Percentiles rank a stretch among this genome's conserved stretches.
phyloP scores from a whole-genome alignment of 2,888 invertebrate genomes.

The Augochlorella aurata region DNA sequence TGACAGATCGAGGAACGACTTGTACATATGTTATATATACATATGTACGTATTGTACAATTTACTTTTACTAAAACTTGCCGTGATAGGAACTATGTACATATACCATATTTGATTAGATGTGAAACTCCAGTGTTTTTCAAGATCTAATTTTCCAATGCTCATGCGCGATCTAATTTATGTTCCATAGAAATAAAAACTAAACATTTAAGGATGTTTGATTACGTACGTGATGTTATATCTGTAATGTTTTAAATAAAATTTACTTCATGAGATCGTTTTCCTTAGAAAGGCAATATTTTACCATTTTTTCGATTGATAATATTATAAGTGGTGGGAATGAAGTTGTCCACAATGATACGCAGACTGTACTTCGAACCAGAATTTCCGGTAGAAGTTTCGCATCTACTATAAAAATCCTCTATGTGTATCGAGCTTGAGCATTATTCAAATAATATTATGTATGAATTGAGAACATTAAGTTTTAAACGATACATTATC shows the following conservation, averaged over 20 bases:
- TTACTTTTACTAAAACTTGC: slow-evolving; percentile 20
- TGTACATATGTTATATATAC: background rate
- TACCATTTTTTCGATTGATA: background rate
- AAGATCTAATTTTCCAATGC: background rate
- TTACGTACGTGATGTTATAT: background rate
- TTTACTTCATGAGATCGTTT: background rate
- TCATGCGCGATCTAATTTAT: background rate
- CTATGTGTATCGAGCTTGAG: background rate
- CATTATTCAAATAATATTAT: no score
- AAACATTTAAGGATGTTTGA: background rate
- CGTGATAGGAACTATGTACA: background rate
- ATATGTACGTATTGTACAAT: slow-evolving; percentile 2
- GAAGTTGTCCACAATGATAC: background rate
- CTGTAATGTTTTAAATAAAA: background rate
- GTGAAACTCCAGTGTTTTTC: background rate
- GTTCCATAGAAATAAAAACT: background rate
- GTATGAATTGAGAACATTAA: no score
- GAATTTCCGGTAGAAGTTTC: background rate
- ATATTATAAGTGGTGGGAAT: background rate
- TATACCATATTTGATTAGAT: background rate
- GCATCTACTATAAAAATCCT: background rate
- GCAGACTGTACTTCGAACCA: background rate
- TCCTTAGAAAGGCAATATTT: background rate
- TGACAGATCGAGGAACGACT: slow-evolving; percentile 31
- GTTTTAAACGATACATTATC: background rate